Base-by-base conservation (phyloP, 1,140 invertebrate genomes). In the Drosophila orena region DNA sequence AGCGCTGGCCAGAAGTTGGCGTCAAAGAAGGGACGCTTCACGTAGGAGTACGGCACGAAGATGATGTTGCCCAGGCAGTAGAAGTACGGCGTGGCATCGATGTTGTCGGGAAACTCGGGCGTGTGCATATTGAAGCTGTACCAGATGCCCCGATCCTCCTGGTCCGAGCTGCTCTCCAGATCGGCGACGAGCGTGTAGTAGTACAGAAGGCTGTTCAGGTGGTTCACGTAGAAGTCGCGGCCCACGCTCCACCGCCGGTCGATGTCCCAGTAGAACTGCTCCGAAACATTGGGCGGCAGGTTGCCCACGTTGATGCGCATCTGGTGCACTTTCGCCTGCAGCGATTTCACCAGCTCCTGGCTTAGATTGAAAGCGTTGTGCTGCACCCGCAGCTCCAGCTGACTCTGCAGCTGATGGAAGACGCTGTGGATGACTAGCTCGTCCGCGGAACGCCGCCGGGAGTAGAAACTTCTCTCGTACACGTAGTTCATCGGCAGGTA, bases 61-160 rank as follows among this genome's bases (percentile, higher is more conserved):
- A 91, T 81, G 12, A 90, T 86, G 47, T 79, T 84, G 43, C 81
- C 71, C 27, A 86, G 74, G 43, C 85, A 86, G 20, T 81, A 90
- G 52, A 90, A 91, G 66, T 90, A 90, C 0, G 90, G 90, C 6
- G 90, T 90, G 40, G 81, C 77, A 56, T 91, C 90, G 4, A 91
- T 74, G 35, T 80, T 81, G 24, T 91, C 90, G 2, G 47, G 35
- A 15, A 91, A 60, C 20, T 74, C 58, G 5, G 90, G 90, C 15
- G 49, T 66, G 44, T 91, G 89, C 55, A 84, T 70, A 30, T 91
- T 90, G 22, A 91, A 91, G 22, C 81, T 88, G 37, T 90, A 88
- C 77, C 68, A 90, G 6, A 90, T 44, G 0, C 44, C 38, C 2
- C 65, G 55, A 35, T 77, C 20, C 0, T 50, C 42, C 3, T 27